Conservation (phyloP, 2,113 vertebrate genomes). For the Gorsachius goisagi region DNA sequence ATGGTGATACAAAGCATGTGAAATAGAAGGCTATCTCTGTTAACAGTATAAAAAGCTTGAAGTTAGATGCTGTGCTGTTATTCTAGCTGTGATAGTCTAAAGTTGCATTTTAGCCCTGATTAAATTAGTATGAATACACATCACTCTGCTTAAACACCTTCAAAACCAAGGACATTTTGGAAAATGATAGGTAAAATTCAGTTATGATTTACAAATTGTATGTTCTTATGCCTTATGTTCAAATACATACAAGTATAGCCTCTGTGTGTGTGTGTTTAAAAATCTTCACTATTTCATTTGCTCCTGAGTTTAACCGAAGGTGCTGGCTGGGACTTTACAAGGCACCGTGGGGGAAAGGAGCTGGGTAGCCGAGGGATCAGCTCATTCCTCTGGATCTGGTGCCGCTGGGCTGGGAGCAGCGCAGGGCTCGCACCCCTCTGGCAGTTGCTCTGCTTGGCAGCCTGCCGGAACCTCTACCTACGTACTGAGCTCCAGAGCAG, state of each 20-base stretch:
- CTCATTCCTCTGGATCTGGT: background rate
- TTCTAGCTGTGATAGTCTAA: background rate
- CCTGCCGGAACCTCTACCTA: background rate
- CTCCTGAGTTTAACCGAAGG: background rate
- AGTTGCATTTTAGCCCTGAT: background rate
- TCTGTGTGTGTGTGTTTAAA: background rate
- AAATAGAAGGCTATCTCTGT: background rate
- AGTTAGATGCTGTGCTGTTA: background rate
- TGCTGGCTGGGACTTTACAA: background rate
- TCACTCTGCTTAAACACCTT: background rate
- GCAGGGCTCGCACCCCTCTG: accelerated
- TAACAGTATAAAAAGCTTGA: background rate
- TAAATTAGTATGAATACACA: background rate
- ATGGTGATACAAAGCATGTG: background rate
- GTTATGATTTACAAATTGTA: background rate
- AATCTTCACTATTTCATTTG: background rate
- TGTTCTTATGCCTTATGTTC: background rate
- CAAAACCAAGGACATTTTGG: background rate
- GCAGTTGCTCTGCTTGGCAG: background rate
- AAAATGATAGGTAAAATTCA: background rate
- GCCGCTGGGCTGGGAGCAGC: background rate
- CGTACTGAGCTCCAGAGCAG: background rate
- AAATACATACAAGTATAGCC: background rate
- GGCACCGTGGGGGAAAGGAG: background rate
- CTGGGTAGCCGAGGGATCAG: background rate